phyloP scores from a whole-genome alignment of 2,888 invertebrate species.

The Toxonevra muliebris region DNA sequence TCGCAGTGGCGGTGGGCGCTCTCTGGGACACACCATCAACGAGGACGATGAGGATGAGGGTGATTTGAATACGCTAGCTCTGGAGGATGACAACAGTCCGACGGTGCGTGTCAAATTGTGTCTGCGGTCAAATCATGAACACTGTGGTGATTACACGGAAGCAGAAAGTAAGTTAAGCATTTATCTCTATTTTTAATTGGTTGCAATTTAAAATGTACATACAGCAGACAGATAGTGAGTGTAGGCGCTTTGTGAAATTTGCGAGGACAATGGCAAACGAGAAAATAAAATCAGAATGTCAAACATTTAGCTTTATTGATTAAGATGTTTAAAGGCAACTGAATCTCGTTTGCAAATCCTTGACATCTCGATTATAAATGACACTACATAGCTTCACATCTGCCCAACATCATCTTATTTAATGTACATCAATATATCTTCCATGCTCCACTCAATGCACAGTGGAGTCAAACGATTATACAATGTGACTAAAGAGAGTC shows the following conservation, averaged over 20 bases:
- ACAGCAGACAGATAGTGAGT: background rate
- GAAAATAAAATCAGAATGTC: background rate
- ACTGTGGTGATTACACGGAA: slow-evolving; percentile 84
- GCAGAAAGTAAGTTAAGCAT: slow-evolving; percentile 79
- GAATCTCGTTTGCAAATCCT: background rate
- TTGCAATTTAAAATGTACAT: background rate
- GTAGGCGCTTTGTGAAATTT: background rate
- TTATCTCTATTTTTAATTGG: background rate
- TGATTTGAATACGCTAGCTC: slow-evolving; percentile 69
- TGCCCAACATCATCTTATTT: slow-evolving; percentile 5
- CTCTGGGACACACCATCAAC: slow-evolving; percentile 59
- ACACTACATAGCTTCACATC: background rate
- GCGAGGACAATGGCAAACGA: background rate
- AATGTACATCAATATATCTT: slow-evolving; percentile 34
- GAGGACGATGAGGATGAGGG: slow-evolving; percentile 61
- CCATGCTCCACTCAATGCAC: no score
- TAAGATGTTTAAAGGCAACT: background rate
- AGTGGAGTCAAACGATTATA: no score
- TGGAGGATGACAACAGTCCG: slow-evolving; percentile 70
- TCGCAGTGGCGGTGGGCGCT: slow-evolving; percentile 66
- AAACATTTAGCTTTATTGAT: background rate
- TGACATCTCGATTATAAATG: background rate
- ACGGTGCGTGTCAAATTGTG: slow-evolving; percentile 84
- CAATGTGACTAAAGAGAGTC: no score
- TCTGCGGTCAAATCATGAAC: slow-evolving; percentile 79